These are phyloP conservation scores for Brenthis hecate DNA, from an alignment of 2,888 invertebrate genomes.

Conservation along the genomic window DNA sequence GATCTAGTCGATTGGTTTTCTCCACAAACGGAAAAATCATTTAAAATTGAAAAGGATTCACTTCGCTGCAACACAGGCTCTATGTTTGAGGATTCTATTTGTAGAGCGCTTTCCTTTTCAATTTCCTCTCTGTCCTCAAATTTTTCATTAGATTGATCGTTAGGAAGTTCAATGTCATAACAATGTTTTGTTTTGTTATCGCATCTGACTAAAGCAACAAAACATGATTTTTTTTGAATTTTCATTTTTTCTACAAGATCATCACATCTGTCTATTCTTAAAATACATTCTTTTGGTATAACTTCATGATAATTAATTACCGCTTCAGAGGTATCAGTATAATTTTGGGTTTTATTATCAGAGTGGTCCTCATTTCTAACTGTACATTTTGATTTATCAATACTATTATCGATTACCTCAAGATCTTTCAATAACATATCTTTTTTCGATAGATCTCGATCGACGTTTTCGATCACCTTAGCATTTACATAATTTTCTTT, in stretches of 20 bases:
- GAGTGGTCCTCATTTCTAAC: background rate
- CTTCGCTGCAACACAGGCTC: conserved; percentile 40
- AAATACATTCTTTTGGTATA: conserved; percentile 45
- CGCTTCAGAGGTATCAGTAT: background rate
- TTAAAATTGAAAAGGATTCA: conserved; percentile 50
- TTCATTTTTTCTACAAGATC: conserved; percentile 48
- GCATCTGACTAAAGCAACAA: conserved; percentile 54
- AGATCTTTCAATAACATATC: conserved; percentile 20
- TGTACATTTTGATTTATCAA: background rate
- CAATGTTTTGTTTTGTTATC: conserved; percentile 42
- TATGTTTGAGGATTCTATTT: conserved; percentile 2
- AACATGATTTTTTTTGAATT: conserved; percentile 49
- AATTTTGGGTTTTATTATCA: background rate
- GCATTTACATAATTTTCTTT: background rate
- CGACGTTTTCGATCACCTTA: too few species aligned
- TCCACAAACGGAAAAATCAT: conserved; percentile 40
- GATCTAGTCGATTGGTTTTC: conserved; percentile 28
- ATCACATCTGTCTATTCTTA: conserved; percentile 57
- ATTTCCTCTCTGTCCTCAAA: background rate
- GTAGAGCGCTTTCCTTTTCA: background rate
- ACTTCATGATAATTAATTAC: background rate
- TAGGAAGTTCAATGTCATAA: background rate
- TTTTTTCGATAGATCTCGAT: conserved; percentile 16
- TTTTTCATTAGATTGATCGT: background rate
- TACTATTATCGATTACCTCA: conserved; percentile 1